Conservation (phyloP, 2,113 vertebrate species). For the Albula goreensis region DNA sequence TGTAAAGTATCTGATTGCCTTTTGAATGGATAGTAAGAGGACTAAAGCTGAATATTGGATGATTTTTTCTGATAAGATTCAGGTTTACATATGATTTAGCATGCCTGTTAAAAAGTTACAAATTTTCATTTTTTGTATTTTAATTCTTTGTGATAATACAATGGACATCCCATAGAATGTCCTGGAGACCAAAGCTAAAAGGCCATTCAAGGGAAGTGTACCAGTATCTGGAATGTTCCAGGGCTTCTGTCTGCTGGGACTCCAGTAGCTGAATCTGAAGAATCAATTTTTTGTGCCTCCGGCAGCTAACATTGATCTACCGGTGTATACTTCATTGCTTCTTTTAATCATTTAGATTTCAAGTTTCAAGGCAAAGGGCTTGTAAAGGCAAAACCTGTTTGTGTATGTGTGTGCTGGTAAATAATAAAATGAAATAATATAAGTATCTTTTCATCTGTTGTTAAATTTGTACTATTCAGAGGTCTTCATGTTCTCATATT, state of each 20-base stretch:
- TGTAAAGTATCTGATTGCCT: not conserved
- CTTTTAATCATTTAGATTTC: constrained; percentile 34
- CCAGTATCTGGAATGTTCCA: not conserved
- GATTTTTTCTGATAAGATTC: not conserved
- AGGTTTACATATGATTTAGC: not conserved
- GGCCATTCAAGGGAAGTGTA: constrained; percentile 4
- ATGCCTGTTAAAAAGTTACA: not conserved
- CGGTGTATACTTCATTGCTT: constrained; percentile 33
- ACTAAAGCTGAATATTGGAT: not conserved
- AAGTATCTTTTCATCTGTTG: not conserved
- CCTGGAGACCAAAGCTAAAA: not conserved
- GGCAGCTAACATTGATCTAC: constrained; percentile 40
- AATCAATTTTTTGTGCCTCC: constrained; percentile 38
- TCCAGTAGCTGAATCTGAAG: not conserved
- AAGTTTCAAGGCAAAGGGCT: constrained; percentile 24
- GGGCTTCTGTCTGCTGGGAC: not conserved
- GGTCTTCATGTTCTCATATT: not conserved
- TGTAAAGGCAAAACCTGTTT: not conserved
- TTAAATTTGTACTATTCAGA: not conserved
- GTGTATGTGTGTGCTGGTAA: not conserved
- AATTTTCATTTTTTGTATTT: not conserved
- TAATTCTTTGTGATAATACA: not conserved
- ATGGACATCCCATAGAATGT: not conserved
- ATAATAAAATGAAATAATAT: not conserved
- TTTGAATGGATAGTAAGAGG: not conserved